Base-by-base conservation (phyloP, 2,113 vertebrate genomes). In the Carassius carassius region DNA sequence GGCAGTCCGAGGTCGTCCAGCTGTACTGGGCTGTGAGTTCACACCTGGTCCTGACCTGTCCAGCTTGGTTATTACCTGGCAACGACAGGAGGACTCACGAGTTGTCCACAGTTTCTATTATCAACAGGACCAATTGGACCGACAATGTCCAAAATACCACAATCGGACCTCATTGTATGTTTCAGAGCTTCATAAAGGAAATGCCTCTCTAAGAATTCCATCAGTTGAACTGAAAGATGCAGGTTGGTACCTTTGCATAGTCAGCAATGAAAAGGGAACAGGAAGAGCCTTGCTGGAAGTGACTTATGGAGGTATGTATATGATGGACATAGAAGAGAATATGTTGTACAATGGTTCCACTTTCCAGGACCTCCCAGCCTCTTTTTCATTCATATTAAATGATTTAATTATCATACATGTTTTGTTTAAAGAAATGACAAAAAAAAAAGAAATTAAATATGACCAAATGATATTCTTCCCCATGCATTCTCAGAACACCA, bases 21-120 rank as follows among this genome's bases (percentile, higher is more conserved):
- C 44, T 23, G n/a, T 87, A 10, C 84, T 90, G 74, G 80, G 49
- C 37, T 91, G 91, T n/a, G 44, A 67, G 44, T 90, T 90, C 56
- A 65, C 86, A 17, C 29, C 88, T 17, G 79, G 63, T 13, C 7
- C 67, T 5, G 51, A 12, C 16, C 65, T 87, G 7, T 62, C 77
- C 0, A 19, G 12, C 25, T 60, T 90, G 78, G 80, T 91, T 12
- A 58, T 91, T 11, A 91, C 87, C 2, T 91, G 90, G 91, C 89
- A 91, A 85, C 77, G 82, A 65, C 65, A 21, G 3, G 81, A 84
- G 0, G 85, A 87, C 23, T 9, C 7, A 2, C 51, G 25, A 14
- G 90, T 91, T 12, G 69, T 90, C 4, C 89, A 90, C 87, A 90
- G 88, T 49, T 90, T 87, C 84, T 91, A 90, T 84, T 84, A 77